Base-by-base conservation (phyloP, 1,140 invertebrate genomes). In the Periplaneta americana region DNA sequence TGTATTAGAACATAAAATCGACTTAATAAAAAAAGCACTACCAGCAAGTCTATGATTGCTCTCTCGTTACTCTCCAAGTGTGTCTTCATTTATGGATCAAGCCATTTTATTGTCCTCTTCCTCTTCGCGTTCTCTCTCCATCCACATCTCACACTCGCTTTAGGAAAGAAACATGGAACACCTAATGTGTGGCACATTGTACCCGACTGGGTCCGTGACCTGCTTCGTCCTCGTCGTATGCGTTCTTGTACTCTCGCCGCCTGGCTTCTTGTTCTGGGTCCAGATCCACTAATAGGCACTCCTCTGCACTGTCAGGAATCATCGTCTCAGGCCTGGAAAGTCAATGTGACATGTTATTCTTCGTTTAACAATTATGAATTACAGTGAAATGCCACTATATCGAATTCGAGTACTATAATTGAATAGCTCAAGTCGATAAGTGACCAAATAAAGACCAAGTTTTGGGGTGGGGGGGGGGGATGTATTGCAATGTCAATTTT, bases 161-260 rank as follows among this genome's bases (percentile, higher is more conserved):
- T 36, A 78, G 28, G 22, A 10, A 78, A 37, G 11, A 15, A 78
- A 2, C 2, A 37, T 8, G 76, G n/a, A n/a, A 36, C 76, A 78
- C 66, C 87, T 96, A 98, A 88, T 96, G 94, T 78, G 95, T 94
- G 84, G 96, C 95, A 90, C 97, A 98, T 88, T 98, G 96, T 57
- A 98, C 96, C 83, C 93, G 90, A 83, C 92, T 90, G 82, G 93
- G 91, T 74, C 92, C 92, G 66, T 90, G 90, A 17, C 88, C 88
- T n/a, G 91, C 91, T n/a, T 94, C 93, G 74, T 96, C 95, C 85
- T 97, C 95, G 35, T 96, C 94, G 83, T 95, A 94, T 4, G 90
- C 91, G 81, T 90, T 89, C 82, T 91, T 89, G 85, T 89, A 84
- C 86, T 91, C 84, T 31, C 83, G 85, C 78, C 92, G 89, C 77